phyloP scores from a whole-genome alignment of 2,888 invertebrate genomes.

The Hydraecia micacea region DNA sequence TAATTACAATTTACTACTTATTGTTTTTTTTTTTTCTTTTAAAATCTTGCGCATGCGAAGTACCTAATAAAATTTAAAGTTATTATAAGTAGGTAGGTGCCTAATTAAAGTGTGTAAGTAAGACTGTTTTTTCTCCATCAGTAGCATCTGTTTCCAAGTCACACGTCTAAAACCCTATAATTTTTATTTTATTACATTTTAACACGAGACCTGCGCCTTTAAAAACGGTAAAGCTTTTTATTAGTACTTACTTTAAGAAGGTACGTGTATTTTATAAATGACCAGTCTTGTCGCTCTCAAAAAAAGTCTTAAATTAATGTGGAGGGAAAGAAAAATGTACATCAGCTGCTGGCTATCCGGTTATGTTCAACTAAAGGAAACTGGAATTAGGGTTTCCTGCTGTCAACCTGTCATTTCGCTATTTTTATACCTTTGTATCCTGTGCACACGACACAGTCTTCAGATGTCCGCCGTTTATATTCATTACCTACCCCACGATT shows the following conservation, averaged over 20 bases:
- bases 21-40: constrained; percentile 21
- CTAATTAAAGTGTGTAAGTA: too few relatives aligned
- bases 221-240: constrained; percentile 32
- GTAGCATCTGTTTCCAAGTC: constrained; percentile 50
- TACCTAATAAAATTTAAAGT: constrained; percentile 29
- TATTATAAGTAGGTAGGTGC: background rate
- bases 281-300: background rate
- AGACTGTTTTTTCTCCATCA: constrained; percentile 30
- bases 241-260: constrained; percentile 3
- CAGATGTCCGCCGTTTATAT: constrained; percentile 46
- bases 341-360: constrained; percentile 52
- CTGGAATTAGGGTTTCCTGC: constrained; percentile 60
- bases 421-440: constrained; percentile 53
- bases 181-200: constrained; percentile 36
- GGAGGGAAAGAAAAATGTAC: constrained; percentile 29
- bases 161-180: background rate
- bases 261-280: constrained; percentile 14
- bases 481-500: constrained; percentile 61
- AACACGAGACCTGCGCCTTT: constrained; percentile 40
- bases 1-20: constrained; percentile 10
- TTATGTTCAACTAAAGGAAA: constrained; percentile 45
- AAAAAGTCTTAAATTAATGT: constrained; percentile 5
- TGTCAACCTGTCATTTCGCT: constrained; percentile 40
- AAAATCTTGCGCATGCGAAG: constrained; percentile 9
- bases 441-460: constrained; percentile 34